These are phyloP conservation scores for Triops cancriformis DNA, from an alignment of 1,140 invertebrate species.

Conservation along the genomic window DNA sequence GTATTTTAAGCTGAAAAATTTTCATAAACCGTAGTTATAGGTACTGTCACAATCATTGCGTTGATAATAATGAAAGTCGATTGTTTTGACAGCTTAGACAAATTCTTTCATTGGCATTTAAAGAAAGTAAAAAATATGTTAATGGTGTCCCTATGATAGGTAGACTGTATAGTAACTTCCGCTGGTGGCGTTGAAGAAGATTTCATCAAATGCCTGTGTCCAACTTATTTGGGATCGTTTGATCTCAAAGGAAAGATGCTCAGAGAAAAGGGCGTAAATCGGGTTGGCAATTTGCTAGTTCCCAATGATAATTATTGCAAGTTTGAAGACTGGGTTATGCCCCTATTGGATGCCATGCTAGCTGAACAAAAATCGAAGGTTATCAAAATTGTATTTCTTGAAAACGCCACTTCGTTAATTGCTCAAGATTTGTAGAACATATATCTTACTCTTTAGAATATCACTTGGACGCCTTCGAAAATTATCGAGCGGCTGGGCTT, in stretches of 20 bases:
- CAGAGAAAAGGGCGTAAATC: slow-evolving; percentile 82
- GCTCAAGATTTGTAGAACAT: no score
- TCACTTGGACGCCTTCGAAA: slow-evolving; percentile 88
- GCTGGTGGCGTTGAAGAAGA: slow-evolving; percentile 99
- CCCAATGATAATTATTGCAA: slow-evolving; percentile 98
- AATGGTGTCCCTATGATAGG: slow-evolving; percentile 39
- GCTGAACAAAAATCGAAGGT: slow-evolving; percentile 71
- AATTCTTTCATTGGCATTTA: neutral
- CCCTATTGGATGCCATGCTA: slow-evolving; percentile 84
- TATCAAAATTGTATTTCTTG: slow-evolving; percentile 27
- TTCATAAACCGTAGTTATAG: neutral
- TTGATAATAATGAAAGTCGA: neutral
- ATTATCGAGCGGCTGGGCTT: slow-evolving; percentile 74
- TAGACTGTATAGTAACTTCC: slow-evolving; percentile 95
- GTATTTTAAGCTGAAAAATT: neutral
- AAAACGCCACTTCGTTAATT: no score
- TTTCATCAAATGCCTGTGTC: slow-evolving; percentile 94
- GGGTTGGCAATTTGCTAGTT: slow-evolving; percentile 94
- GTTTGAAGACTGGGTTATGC: slow-evolving; percentile 98
- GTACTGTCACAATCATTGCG: no score
- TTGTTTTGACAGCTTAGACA: neutral
- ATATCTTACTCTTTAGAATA: slow-evolving; percentile 4
- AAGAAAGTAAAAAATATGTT: neutral
- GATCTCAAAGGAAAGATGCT: slow-evolving; percentile 66
- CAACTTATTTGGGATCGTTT: slow-evolving; percentile 89